phyloP scores from a whole-genome alignment of 2,113 vertebrate species.

The Centropus bengalensis region DNA sequence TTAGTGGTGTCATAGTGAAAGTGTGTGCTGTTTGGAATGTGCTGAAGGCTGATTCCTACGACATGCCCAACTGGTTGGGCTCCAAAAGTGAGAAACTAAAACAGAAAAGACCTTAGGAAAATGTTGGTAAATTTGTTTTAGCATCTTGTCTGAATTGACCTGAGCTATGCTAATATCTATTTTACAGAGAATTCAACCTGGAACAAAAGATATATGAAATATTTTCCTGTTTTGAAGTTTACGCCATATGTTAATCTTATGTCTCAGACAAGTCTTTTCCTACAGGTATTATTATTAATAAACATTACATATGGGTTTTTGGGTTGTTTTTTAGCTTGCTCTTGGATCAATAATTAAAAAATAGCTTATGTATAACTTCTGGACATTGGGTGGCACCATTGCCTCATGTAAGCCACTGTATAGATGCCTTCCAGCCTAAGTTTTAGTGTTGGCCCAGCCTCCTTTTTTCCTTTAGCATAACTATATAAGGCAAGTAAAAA shows the following conservation, averaged over 20 bases:
- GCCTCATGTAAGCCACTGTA: neutral
- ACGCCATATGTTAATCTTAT: neutral
- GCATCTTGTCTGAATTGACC: neutral
- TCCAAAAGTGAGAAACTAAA: neutral
- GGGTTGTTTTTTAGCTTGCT: neutral
- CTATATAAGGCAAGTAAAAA: conserved; percentile 18
- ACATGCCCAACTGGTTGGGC: neutral
- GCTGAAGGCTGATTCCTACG: neutral
- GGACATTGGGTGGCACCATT: conserved; percentile 57
- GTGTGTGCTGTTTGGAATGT: neutral
- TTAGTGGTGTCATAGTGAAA: neutral
- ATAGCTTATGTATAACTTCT: neutral
- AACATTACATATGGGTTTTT: neutral
- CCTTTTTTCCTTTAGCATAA: neutral
- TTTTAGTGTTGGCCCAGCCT: neutral
- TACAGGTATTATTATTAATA: neutral
- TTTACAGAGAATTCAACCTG: neutral
- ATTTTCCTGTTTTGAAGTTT: neutral
- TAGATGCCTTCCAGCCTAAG: neutral
- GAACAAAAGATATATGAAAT: neutral
- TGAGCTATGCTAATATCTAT: neutral
- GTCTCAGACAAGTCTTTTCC: neutral
- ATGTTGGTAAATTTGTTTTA: neutral
- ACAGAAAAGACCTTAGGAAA: neutral
- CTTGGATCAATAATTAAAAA: neutral